Conservation (phyloP, 2,797 vertebrate genomes). For the Spondyliosoma cantharus region DNA sequence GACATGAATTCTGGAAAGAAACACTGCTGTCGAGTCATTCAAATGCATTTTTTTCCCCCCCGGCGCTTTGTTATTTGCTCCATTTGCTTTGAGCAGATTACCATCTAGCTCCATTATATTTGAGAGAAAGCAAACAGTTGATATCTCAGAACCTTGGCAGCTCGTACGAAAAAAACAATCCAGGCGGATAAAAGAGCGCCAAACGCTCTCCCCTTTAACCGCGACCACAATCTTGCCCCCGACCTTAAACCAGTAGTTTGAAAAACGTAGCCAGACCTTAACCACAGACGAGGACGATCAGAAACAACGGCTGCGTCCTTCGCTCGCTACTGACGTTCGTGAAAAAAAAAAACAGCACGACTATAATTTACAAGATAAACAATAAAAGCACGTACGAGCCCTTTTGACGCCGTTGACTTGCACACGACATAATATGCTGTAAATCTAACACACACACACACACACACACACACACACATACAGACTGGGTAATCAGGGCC, state of each 20-base stretch:
- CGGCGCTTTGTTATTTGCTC: too few relatives aligned
- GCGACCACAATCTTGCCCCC: neutral
- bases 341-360: neutral
- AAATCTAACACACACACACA: neutral
- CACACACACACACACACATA: slow-evolving; percentile 13
- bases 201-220: neutral
- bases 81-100: too few relatives aligned
- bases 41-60: too few relatives aligned
- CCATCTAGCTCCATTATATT: too few relatives aligned
- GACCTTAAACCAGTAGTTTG: neutral
- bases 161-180: too few relatives aligned
- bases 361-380: neutral
- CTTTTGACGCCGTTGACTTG: neutral
- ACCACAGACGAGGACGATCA: neutral
- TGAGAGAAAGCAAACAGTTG: too few relatives aligned
- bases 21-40: too few relatives aligned
- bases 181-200: too few relatives aligned
- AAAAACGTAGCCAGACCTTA: neutral
- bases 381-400: neutral
- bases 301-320: neutral
- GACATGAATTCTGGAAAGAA: too few relatives aligned
- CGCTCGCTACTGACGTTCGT: neutral
- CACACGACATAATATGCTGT: neutral
- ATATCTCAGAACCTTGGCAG: too few relatives aligned
- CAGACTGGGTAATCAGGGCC: slow-evolving; percentile 33